These are phyloP conservation scores for Calephelis perditalis DNA, from an alignment of 2,888 invertebrate species.

Conservation along the genomic window DNA sequence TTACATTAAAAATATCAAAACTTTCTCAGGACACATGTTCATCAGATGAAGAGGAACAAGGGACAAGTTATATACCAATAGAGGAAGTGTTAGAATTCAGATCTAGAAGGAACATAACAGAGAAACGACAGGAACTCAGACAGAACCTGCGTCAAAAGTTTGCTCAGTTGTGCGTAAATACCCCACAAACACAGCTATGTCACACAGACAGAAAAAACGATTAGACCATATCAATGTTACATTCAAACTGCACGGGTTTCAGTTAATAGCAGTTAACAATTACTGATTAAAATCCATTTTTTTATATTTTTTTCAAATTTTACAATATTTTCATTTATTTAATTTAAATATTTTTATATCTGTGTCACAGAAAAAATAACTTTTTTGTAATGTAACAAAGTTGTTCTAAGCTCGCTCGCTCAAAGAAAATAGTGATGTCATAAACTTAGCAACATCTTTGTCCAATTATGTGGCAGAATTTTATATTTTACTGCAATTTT, in stretches of 20 bases:
- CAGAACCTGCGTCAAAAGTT: constrained; percentile 90
- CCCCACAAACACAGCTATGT: constrained; percentile 45
- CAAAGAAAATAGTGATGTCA: no score
- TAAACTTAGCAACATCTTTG: no score
- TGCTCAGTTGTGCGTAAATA: constrained; percentile 84
- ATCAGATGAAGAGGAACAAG: constrained; percentile 87
- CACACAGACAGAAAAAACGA: constrained; percentile 42
- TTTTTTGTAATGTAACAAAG: no score
- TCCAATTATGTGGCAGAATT: no score
- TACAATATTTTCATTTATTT: neutral
- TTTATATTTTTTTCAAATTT: constrained; percentile 1
- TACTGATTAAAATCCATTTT: neutral
- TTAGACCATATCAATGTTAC: constrained; percentile 36
- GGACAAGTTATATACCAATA: constrained; percentile 89
- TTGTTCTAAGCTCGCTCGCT: no score
- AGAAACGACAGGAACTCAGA: constrained; percentile 89
- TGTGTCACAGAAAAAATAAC: no score
- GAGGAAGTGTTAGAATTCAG: constrained; percentile 94
- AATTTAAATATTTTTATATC: no score
- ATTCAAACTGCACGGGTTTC: constrained; percentile 37
- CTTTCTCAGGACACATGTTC: constrained; percentile 84
- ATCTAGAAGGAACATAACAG: constrained; percentile 86
- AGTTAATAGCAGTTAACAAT: constrained; percentile 14
- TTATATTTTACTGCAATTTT: no score
- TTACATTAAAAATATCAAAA: neutral